Conservation (phyloP, 2,888 invertebrate species). For the Agonum fuliginosum region DNA sequence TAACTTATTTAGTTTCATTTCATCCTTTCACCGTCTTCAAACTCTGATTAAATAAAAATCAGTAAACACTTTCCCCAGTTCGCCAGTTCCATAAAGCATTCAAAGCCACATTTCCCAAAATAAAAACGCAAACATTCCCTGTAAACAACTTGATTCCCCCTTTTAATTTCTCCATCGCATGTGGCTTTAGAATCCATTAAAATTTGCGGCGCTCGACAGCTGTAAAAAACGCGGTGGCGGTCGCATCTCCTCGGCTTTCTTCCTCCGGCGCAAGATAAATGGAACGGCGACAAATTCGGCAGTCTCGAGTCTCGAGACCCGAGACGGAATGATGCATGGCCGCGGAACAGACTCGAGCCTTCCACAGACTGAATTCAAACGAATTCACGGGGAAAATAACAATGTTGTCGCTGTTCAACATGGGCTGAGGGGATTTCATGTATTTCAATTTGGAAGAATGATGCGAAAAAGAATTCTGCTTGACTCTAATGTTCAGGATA, state of each 20-base stretch:
- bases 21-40: too few species aligned
- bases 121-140: conserved; percentile 3
- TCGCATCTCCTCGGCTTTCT: not conserved
- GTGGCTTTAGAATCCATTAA: conserved; percentile 59
- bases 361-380: conserved; percentile 11
- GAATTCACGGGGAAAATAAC: conserved; percentile 43
- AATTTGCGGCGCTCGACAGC: conserved; percentile 44
- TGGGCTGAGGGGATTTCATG: not conserved
- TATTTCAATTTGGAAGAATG: conserved; percentile 5
- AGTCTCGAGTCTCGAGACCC: not conserved
- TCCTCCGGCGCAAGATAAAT: conserved; percentile 39
- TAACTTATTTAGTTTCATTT: too few species aligned
- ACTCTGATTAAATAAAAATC: not conserved
- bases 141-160: conserved; percentile 43
- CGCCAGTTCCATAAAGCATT: not conserved
- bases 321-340: conserved; percentile 48
- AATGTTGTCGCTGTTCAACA: conserved; percentile 16
- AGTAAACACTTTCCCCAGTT: not conserved
- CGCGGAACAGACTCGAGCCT: not conserved
- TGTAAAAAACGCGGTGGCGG: conserved; percentile 46
- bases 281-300: conserved; percentile 44
- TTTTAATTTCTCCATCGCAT: conserved; percentile 54
- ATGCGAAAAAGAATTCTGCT: too few species aligned
- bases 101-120: not conserved
- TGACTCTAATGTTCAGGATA: too few species aligned